Base-by-base conservation (phyloP, 2,888 invertebrate species). In the Drosophila gaucha region DNA sequence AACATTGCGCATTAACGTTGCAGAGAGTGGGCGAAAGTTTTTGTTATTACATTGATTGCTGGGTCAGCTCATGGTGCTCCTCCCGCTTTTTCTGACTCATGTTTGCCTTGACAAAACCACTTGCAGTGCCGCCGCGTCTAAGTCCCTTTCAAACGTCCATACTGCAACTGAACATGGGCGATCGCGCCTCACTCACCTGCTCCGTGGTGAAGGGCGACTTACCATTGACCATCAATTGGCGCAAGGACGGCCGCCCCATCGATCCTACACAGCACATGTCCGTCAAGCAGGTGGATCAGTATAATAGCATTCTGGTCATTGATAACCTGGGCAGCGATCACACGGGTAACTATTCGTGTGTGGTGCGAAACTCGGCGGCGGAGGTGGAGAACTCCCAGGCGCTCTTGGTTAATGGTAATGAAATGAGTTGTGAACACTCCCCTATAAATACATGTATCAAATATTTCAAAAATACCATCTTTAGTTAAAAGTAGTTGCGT, bases 381-480 rank as follows among this genome's bases (percentile, higher is more conserved):
- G 94, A 95, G 92, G 95, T 95, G 92, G 94, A 94, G 85, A 94
- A 95, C 91, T 94, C 95, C 71, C 95, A 95, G 92, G 94, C 94
- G 82, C 93, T 95, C 90, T 93, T 95, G 93, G 95, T 95, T 92
- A 95, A 95, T 93, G 95, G 95, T 95, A 95, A 95, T 93, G 92
- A 92, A 66, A 76, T 63, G 62, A 56, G 49, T 33, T 39, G 56
- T 33, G 60, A 31, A 24, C 28, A 10, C 24, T 30, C 35, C 24
- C 35, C 30, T 16, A 30, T 26, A 30, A 18, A 38, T 12, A 6
- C 12, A 36, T 50, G 26, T 41, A 31, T 28, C 10, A 41, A 58
- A 38, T 65, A 52, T 57, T 41, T 55, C 24, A 55, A 18, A 55
- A 26, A 46, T 43, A 66, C 33, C 51, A 43, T 70, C 62, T 72